phyloP scores from a whole-genome alignment of 2,888 invertebrate species.

The Mongoloraphidia duomilia region DNA sequence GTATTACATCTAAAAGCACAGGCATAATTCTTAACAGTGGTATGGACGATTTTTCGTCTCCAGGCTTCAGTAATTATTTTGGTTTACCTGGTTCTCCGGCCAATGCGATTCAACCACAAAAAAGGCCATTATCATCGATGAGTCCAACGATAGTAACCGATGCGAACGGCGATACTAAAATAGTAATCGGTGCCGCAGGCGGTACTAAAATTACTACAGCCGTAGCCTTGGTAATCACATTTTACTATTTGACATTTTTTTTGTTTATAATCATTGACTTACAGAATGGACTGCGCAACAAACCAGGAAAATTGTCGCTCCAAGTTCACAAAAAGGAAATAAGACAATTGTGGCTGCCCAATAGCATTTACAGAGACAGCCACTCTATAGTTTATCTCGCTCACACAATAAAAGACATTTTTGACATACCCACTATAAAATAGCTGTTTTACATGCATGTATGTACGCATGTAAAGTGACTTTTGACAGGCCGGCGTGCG shows the following conservation, averaged over 20 bases:
- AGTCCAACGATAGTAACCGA: constrained; percentile 65
- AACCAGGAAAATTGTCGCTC: too few relatives aligned
- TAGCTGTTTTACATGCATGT: too few relatives aligned
- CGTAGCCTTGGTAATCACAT: constrained; percentile 41
- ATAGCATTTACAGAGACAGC: too few relatives aligned
- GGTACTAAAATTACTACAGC: constrained; percentile 70
- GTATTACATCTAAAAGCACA: constrained; percentile 58
- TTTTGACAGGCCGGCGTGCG: too few relatives aligned
- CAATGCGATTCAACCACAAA: constrained; percentile 67
- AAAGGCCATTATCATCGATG: constrained; percentile 79
- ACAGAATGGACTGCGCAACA: background rate
- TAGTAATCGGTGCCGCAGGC: constrained; percentile 71
- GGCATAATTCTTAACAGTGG: constrained; percentile 91
- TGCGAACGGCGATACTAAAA: constrained; percentile 44
- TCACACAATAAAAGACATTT: too few relatives aligned
- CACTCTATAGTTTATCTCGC: too few relatives aligned
- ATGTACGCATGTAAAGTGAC: too few relatives aligned
- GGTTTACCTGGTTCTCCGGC: constrained; percentile 61
- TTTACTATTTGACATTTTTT: background rate
- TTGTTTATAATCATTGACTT: background rate
- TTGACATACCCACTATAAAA: too few relatives aligned
- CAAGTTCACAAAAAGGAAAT: too few relatives aligned
- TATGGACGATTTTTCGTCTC: constrained; percentile 89
- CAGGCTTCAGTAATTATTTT: constrained; percentile 53
- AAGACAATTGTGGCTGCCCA: too few relatives aligned